A percentile compares a stretch with the other conserved stretches of the same genome.
These are phyloP conservation scores for Oconnorella tubifera DNA, from an alignment of 2,888 invertebrate genomes.

Conservation along the genomic window DNA sequence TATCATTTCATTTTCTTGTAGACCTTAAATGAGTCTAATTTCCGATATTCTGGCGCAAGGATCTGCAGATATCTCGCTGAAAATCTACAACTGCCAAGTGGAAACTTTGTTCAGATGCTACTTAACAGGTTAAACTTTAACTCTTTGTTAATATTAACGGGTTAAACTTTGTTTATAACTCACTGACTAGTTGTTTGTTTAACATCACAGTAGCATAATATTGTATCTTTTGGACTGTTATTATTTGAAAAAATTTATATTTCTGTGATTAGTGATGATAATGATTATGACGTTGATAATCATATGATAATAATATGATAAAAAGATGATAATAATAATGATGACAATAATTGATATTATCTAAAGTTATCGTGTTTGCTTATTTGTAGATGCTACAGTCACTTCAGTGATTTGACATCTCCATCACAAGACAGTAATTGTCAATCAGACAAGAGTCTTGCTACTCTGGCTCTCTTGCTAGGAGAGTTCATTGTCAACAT, in stretches of 20 bases:
- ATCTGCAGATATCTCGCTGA: neutral
- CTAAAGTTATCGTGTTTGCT: no score
- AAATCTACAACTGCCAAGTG: neutral
- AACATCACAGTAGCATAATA: no score
- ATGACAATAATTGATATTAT: no score
- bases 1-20: neutral
- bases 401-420: neutral
- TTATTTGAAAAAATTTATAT: no score
- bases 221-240: no score
- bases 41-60: constrained; percentile 5
- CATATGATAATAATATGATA: no score
- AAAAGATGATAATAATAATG: no score
- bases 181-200: no score
- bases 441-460: neutral
- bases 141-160: no score
- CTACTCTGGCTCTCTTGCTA: neutral
- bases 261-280: no score
- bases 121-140: neutral
- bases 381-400: neutral
- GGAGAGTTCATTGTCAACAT: neutral
- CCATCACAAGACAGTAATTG: neutral
- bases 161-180: no score
- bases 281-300: no score
- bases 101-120: neutral
- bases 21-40: neutral